Evolutionary conservation across 2,113 vertebrate species (phyloP).

Genomic region (Ptilonorhynchus violaceus): DNA sequence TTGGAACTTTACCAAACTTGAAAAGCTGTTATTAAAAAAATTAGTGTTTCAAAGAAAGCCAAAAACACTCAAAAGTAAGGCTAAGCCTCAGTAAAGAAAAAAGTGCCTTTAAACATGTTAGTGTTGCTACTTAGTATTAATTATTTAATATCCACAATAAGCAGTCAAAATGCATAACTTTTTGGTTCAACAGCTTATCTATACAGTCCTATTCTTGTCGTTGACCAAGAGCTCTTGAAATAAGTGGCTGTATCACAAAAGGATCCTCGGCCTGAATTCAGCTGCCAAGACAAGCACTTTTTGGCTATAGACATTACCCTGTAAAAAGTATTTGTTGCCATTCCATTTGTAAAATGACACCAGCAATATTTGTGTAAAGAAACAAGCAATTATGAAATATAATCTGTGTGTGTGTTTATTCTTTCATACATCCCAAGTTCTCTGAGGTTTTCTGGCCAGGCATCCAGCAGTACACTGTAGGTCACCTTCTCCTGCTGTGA

Average conservation of each 20-base stretch:
- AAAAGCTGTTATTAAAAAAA: not conserved
- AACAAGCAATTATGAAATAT: constrained; percentile 20
- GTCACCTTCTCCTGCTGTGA: not conserved
- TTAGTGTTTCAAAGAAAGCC: not conserved
- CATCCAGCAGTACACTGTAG: not conserved
- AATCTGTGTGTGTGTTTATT: not conserved
- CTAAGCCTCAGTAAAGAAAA: not conserved
- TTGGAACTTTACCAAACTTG: not conserved
- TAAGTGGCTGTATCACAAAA: not conserved
- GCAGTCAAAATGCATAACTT: not conserved
- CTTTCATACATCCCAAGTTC: not conserved
- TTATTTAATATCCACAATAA: not conserved
- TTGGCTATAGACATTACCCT: not conserved
- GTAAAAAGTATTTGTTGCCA: not conserved
- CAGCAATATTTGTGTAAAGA: constrained; percentile 34
- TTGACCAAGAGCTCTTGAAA: not conserved
- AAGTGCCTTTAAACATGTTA: constrained; percentile 28
- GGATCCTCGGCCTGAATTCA: not conserved
- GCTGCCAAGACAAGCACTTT: not conserved
- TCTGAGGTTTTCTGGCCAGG: not conserved
- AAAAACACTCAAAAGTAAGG: not conserved
- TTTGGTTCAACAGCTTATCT: not conserved
- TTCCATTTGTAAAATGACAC: constrained; percentile 32
- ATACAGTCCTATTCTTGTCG: not conserved
- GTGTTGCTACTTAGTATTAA: not conserved